phyloP scores from a whole-genome alignment of 2,888 invertebrate species.

The Dexiosoma caninum region DNA sequence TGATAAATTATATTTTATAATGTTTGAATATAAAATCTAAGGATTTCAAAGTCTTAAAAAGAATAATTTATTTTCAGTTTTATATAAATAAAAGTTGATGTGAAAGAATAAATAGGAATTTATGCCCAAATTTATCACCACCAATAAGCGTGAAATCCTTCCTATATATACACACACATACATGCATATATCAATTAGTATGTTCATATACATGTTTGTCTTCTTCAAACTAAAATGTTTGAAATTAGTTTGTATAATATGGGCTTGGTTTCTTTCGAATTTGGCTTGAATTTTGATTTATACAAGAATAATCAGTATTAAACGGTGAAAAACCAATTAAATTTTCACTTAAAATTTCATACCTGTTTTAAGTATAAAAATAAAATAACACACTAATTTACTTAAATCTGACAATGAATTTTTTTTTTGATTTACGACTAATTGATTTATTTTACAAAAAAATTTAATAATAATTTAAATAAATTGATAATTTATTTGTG shows the following conservation, averaged over 20 bases:
- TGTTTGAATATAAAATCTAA: background rate
- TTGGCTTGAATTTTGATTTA: background rate
- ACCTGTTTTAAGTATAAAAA: background rate
- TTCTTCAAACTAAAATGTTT: background rate
- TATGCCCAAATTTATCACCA: background rate
- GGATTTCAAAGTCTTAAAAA: background rate
- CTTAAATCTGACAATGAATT: too few species aligned
- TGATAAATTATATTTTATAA: constrained; percentile 40
- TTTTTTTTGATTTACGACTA: too few species aligned
- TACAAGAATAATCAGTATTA: background rate
- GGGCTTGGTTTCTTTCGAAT: background rate
- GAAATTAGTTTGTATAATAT: background rate
- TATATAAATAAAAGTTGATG: background rate
- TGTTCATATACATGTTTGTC: background rate
- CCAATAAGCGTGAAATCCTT: background rate
- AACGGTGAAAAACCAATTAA: background rate
- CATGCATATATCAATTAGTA: too few species aligned
- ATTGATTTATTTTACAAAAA: too few species aligned
- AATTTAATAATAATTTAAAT: too few species aligned
- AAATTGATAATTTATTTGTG: too few species aligned
- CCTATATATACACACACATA: too few species aligned
- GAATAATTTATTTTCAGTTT: background rate
- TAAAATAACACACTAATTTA: background rate
- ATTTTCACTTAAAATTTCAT: background rate
- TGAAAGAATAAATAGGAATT: background rate